phyloP scores from a whole-genome alignment of 2,797 vertebrate species.

The Threskiornis aethiopicus region DNA sequence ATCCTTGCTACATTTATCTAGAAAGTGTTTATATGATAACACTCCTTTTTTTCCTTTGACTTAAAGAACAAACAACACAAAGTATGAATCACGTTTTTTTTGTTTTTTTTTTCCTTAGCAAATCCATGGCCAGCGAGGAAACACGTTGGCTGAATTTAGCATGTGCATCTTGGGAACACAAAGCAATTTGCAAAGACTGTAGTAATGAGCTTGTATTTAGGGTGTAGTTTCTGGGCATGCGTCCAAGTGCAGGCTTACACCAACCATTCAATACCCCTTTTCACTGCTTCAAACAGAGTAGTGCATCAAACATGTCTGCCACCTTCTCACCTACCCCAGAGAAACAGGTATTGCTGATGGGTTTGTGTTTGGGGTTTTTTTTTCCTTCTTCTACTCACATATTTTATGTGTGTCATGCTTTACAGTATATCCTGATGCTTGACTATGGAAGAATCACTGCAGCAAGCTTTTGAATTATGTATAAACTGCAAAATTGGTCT shows the following conservation, averaged over 20 bases:
- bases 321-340: not conserved
- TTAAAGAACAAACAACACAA: not conserved
- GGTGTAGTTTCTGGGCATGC: not conserved
- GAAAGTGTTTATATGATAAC: not conserved
- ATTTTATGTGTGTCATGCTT: not conserved
- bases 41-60: not conserved
- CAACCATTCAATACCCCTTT: not conserved
- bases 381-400: not conserved
- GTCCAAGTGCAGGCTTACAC: not conserved
- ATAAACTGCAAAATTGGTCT: not conserved
- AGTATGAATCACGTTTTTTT: not conserved
- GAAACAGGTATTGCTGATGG: not conserved
- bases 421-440: not conserved
- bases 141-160: not conserved
- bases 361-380: not conserved
- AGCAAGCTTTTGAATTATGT: conserved; percentile 10
- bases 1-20: not conserved
- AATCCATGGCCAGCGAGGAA: not conserved
- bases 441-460: not conserved
- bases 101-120: not conserved
- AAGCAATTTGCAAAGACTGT: not conserved
- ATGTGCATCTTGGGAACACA: not conserved
- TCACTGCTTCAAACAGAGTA: not conserved
- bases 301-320: not conserved
- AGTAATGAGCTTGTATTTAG: not conserved